Percentiles rank a stretch among this genome's conserved stretches.
phyloP scores from a whole-genome alignment of 2,888 invertebrate species.

The Cyaniris semiargus region DNA sequence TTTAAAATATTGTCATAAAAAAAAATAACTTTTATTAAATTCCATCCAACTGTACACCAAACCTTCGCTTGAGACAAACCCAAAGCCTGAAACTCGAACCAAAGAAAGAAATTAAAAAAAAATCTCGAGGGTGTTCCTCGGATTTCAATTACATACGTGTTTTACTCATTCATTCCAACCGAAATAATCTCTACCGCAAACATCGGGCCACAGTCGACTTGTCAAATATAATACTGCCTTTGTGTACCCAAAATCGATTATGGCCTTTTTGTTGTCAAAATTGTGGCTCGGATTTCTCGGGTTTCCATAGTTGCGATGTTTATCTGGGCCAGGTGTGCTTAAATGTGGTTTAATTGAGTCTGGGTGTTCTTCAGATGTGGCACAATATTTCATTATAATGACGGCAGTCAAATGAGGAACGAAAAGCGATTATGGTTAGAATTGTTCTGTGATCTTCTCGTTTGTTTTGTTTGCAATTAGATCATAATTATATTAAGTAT shows the following conservation, averaged over 20 bases:
- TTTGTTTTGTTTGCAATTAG: neutral
- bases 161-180: slow-evolving; percentile 79
- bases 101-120: slow-evolving; percentile 59
- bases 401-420: neutral
- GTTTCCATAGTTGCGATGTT: slow-evolving; percentile 77
- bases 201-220: slow-evolving; percentile 76
- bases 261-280: slow-evolving; percentile 80
- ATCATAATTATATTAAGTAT: neutral
- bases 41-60: neutral
- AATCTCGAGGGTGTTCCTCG: slow-evolving; percentile 62
- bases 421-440: slow-evolving; percentile 3
- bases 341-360: slow-evolving; percentile 75
- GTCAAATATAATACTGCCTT: slow-evolving; percentile 77
- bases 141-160: slow-evolving; percentile 77
- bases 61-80: slow-evolving; percentile 41
- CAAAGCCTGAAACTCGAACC: slow-evolving; percentile 46
- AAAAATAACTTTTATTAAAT: neutral
- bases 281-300: slow-evolving; percentile 77
- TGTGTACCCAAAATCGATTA: slow-evolving; percentile 78
- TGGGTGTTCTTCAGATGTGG: slow-evolving; percentile 18
- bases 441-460: neutral
- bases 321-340: slow-evolving; percentile 73
- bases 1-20: too few species aligned
- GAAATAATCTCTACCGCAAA: slow-evolving; percentile 80
- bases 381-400: slow-evolving; percentile 12